A percentile compares a stretch with the other conserved stretches of the same genome.
These are phyloP conservation scores for Papilio aristodemus DNA, from an alignment of 1,140 invertebrate genomes.

Conservation along the genomic window DNA sequence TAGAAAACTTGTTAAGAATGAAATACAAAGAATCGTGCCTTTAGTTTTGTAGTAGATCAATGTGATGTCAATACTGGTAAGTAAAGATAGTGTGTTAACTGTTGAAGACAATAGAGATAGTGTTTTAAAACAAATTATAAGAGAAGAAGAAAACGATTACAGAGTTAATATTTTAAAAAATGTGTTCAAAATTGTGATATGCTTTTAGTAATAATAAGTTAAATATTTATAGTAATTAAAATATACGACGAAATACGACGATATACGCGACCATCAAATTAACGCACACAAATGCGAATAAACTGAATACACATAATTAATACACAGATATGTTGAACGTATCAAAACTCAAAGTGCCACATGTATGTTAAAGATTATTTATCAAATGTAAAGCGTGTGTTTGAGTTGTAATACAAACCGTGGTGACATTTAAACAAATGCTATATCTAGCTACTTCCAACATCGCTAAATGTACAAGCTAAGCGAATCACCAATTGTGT, in stretches of 20 bases:
- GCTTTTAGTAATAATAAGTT: not conserved
- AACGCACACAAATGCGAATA: slow-evolving; percentile 23
- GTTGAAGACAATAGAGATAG: not conserved
- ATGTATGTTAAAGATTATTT: slow-evolving; percentile 36
- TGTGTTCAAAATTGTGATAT: not conserved
- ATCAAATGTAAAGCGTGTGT: slow-evolving; percentile 37
- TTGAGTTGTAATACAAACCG: slow-evolving; percentile 36
- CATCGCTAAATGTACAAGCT: slow-evolving; percentile 65
- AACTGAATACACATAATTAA: slow-evolving; percentile 4
- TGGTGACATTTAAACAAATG: slow-evolving; percentile 39
- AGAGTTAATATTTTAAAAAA: not conserved
- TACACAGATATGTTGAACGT: slow-evolving; percentile 21
- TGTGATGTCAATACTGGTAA: slow-evolving; percentile 1
- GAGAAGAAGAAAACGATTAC: not conserved
- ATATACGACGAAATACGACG: slow-evolving; percentile 11
- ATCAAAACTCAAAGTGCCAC: slow-evolving; percentile 35
- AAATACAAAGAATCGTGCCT: not conserved
- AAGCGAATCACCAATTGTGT: slow-evolving; percentile 72
- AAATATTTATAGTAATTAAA: not conserved
- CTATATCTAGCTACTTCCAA: slow-evolving; percentile 55
- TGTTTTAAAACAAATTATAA: not conserved
- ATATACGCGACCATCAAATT: not conserved
- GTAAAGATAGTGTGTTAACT: slow-evolving; percentile 3
- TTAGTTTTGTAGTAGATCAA: not conserved
- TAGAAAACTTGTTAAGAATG: not conserved